Conservation (phyloP, 2,888 invertebrate species). For the Atrina japonica region DNA sequence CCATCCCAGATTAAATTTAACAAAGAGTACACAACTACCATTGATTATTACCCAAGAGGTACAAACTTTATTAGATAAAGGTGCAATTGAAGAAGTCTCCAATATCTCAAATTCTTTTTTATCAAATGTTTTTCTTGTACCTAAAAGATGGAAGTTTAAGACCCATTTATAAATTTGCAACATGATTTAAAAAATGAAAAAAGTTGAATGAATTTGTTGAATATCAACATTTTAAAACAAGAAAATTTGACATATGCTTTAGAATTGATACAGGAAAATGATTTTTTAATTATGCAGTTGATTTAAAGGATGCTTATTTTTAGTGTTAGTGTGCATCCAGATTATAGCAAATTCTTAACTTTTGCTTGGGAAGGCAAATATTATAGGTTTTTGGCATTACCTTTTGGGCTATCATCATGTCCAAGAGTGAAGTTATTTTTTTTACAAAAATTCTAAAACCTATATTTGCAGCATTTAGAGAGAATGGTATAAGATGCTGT, state of each 20-base stretch:
- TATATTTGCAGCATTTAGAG: slow-evolving; percentile 37
- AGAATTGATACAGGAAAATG: slow-evolving; percentile 30
- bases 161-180: slow-evolving; percentile 20
- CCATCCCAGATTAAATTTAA: slow-evolving; percentile 19
- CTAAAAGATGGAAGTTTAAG: too few relatives aligned
- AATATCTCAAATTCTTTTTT: slow-evolving; percentile 5
- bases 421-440: too few relatives aligned
- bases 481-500: slow-evolving; percentile 31
- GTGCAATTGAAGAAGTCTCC: neutral
- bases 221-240: slow-evolving; percentile 36
- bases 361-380: slow-evolving; percentile 32
- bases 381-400: slow-evolving; percentile 28
- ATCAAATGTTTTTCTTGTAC: slow-evolving; percentile 34
- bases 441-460: slow-evolving; percentile 48
- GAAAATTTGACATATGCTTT: slow-evolving; percentile 32
- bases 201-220: slow-evolving; percentile 30
- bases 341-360: slow-evolving; percentile 28
- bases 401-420: slow-evolving; percentile 38
- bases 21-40: too few relatives aligned
- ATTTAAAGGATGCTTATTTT: slow-evolving; percentile 39
- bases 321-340: slow-evolving; percentile 26
- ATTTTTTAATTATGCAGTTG: slow-evolving; percentile 35
- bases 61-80: slow-evolving; percentile 10
- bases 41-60: slow-evolving; percentile 12
- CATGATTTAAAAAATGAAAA: slow-evolving; percentile 28